These are phyloP conservation scores for Cyanoliseus patagonus DNA, from an alignment of 2,113 vertebrate genomes.

Conservation along the genomic window DNA sequence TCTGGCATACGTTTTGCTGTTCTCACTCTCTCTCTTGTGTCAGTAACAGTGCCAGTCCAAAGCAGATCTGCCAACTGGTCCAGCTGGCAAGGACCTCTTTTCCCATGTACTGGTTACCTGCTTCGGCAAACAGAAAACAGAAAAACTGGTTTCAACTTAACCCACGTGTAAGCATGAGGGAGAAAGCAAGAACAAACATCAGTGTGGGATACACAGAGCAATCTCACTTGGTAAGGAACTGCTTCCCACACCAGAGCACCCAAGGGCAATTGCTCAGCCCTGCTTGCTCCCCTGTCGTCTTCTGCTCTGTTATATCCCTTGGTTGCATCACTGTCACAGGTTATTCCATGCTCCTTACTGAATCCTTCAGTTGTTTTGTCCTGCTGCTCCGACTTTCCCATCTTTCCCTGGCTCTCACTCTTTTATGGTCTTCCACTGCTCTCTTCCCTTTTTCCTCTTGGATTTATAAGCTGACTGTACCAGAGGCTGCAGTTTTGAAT, in stretches of 20 bases:
- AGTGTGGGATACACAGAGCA: neutral
- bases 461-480: neutral
- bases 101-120: neutral
- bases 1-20: neutral
- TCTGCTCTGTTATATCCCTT: neutral
- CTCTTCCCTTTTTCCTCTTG: neutral
- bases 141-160: neutral
- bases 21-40: neutral
- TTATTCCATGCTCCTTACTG: neutral
- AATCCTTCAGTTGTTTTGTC: neutral
- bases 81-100: neutral
- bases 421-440: neutral
- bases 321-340: neutral
- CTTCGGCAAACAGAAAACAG: neutral
- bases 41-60: neutral
- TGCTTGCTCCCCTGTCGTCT: neutral
- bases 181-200: neutral
- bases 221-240: neutral
- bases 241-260: neutral
- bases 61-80: neutral
- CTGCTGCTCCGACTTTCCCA: accelerated
- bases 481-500: neutral
- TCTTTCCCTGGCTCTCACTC: neutral
- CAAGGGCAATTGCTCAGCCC: neutral
- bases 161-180: neutral